phyloP scores from a whole-genome alignment of 2,888 invertebrate species.

The Callimorpha dominula region DNA sequence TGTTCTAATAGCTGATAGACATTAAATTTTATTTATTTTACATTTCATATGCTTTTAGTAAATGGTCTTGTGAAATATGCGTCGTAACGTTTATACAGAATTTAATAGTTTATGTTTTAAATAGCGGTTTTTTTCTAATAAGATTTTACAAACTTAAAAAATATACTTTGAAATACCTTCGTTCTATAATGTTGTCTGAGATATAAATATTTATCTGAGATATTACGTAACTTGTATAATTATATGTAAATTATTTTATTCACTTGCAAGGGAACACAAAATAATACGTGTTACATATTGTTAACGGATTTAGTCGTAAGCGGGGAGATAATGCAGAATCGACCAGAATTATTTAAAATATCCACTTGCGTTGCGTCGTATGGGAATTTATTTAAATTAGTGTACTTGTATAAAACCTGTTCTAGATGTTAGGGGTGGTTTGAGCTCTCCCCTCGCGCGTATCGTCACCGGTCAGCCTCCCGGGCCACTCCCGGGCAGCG shows the following conservation, averaged over 20 bases:
- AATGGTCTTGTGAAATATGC: slow-evolving; percentile 17
- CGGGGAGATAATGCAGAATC: slow-evolving; percentile 50
- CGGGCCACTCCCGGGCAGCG: too few relatives aligned
- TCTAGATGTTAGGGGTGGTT: slow-evolving; percentile 58
- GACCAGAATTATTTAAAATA: slow-evolving; percentile 45
- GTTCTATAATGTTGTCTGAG: neutral
- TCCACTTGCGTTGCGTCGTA: slow-evolving; percentile 53
- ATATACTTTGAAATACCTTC: neutral
- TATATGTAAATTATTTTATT: slow-evolving; percentile 44
- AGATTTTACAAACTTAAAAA: neutral
- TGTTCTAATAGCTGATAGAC: slow-evolving; percentile 10
- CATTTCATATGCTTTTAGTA: slow-evolving; percentile 10
- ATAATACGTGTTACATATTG: slow-evolving; percentile 43
- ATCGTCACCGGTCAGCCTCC: slow-evolving; percentile 35
- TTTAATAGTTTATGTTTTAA: slow-evolving; percentile 16
- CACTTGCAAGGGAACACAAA: slow-evolving; percentile 36
- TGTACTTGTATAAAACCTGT: slow-evolving; percentile 79
- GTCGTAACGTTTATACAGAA: slow-evolving; percentile 3
- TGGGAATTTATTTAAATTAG: slow-evolving; percentile 80
- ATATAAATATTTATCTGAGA: neutral
- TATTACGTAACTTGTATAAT: slow-evolving; percentile 3
- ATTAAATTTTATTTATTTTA: slow-evolving; percentile 16
- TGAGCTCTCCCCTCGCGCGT: slow-evolving; percentile 49
- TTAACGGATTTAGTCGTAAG: slow-evolving; percentile 52
- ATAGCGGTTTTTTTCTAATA: slow-evolving; percentile 1